Conservation (phyloP, 1,140 invertebrate species). For the Pachypeltis micranthus region DNA sequence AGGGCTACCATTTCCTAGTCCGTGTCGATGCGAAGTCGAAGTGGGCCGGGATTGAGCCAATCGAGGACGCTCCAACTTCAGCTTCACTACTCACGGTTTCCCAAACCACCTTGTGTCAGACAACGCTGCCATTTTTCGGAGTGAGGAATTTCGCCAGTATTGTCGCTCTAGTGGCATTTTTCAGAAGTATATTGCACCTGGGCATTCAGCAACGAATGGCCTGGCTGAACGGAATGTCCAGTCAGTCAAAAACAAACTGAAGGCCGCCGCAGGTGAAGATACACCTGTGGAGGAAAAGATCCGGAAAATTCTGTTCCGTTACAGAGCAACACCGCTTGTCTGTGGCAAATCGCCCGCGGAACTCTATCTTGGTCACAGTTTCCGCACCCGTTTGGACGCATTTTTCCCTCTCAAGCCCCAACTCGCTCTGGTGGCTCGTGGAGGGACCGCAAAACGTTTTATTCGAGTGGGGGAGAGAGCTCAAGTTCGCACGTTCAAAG, state of each 20-base stretch:
- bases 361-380: too few relatives aligned
- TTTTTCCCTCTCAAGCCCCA: too few relatives aligned
- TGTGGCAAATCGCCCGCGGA: too few relatives aligned
- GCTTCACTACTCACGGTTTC: conserved; percentile 1
- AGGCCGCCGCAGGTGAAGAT: background rate
- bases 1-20: conserved; percentile 33
- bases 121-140: conserved; percentile 18
- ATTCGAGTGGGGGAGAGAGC: too few relatives aligned
- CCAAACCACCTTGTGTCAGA: background rate
- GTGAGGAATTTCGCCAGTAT: conserved; percentile 24
- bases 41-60: conserved; percentile 20
- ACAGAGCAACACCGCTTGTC: too few relatives aligned
- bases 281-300: background rate
- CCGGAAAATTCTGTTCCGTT: background rate
- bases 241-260: conserved; percentile 29
- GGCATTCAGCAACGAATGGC: conserved; percentile 30
- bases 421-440: too few relatives aligned
- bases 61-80: background rate
- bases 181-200: conserved; percentile 27
- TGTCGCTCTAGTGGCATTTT: conserved; percentile 27
- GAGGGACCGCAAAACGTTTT: too few relatives aligned
- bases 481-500: too few relatives aligned
- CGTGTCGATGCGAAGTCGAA: conserved; percentile 33
- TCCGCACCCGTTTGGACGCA: too few relatives aligned
- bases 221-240: conserved; percentile 33